Conservation (phyloP, 2,113 vertebrate genomes). For the Furnarius figulus region DNA sequence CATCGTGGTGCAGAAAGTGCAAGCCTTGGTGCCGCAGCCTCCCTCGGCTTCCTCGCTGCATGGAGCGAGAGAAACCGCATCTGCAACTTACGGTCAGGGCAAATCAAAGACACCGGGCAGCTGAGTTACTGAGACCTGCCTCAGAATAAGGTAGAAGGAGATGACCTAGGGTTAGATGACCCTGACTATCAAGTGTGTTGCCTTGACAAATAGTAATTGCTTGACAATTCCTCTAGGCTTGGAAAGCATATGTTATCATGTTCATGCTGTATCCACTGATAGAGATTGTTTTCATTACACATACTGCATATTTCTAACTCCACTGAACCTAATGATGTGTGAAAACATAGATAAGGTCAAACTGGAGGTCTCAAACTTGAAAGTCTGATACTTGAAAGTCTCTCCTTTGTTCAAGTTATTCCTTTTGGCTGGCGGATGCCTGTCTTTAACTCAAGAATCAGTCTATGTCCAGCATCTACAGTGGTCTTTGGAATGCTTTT, state of each 20-base stretch:
- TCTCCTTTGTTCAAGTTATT: neutral
- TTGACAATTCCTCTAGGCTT: slow-evolving; percentile 31
- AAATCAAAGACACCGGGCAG: neutral
- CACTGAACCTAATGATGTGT: neutral
- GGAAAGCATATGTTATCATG: slow-evolving; percentile 27
- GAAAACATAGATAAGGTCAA: slow-evolving; percentile 33
- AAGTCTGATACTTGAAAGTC: neutral
- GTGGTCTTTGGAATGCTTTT: neutral
- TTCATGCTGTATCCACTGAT: slow-evolving; percentile 17
- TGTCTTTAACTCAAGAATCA: neutral
- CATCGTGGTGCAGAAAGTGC: neutral
- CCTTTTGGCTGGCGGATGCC: neutral
- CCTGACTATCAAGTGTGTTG: neutral
- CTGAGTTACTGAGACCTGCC: neutral
- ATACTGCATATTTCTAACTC: neutral
- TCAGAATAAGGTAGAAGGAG: neutral
- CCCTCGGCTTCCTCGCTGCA: fast-evolving
- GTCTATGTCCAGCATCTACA: neutral
- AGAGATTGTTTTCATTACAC: slow-evolving; percentile 48
- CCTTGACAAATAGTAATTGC: slow-evolving; percentile 33
- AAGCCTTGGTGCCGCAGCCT: neutral
- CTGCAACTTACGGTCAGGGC: fast-evolving
- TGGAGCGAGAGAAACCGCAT: fast-evolving
- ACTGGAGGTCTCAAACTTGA: neutral
- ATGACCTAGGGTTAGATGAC: neutral